Conservation (phyloP, 1,140 invertebrate species). For the Brachystomella parvula region DNA sequence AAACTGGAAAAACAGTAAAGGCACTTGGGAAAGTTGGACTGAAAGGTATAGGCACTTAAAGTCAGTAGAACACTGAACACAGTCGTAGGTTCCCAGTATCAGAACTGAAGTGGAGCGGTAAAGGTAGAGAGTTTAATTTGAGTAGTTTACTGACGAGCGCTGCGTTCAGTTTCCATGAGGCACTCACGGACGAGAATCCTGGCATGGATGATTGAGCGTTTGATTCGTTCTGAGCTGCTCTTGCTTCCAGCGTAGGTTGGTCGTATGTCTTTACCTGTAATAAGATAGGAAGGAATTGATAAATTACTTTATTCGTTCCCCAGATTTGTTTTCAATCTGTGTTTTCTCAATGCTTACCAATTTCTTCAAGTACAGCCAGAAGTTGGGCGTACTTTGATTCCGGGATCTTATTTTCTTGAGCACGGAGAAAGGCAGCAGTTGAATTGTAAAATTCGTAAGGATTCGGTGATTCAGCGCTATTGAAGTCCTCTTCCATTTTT, state of each 20-base stretch:
- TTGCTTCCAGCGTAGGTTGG: constrained; percentile 95
- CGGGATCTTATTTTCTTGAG: constrained; percentile 39
- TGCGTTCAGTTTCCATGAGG: constrained; percentile 88
- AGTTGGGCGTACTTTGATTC: constrained; percentile 84
- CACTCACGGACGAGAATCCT: constrained; percentile 90
- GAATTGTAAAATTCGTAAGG: constrained; percentile 11
- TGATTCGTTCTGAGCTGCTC: constrained; percentile 83
- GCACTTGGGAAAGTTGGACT: no score
- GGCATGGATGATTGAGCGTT: constrained; percentile 89
- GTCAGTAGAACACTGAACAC: background rate
- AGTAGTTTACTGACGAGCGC: constrained; percentile 63
- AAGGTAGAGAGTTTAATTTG: background rate
- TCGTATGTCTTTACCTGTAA: constrained; percentile 67
- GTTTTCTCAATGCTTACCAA: no score
- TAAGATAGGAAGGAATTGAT: no score
- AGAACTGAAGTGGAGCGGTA: background rate
- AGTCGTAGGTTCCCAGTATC: background rate
- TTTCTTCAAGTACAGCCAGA: constrained; percentile 88
- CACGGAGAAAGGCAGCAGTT: constrained; percentile 22
- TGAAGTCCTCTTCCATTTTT: constrained; percentile 40
- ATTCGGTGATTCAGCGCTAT: constrained; percentile 37
- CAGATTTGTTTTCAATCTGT: no score
- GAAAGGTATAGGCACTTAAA: background rate
- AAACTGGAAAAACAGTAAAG: no score
- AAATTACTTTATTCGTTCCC: no score